Evolutionary conservation across 2,888 invertebrate genomes (phyloP).

Genomic region (Agrypnus murinus): DNA sequence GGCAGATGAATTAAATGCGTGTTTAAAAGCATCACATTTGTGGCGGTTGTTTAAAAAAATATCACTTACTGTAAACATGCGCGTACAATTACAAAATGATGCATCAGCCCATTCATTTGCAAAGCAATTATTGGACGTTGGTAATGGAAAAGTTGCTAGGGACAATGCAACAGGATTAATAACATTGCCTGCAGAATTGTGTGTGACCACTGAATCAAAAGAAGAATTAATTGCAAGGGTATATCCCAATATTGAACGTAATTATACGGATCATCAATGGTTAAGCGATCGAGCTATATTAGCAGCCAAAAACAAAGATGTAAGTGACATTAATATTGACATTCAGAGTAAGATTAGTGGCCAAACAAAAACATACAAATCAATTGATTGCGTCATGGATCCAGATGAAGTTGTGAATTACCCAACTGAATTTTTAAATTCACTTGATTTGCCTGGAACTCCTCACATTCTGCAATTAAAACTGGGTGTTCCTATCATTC

Average conservation of each 20-base stretch:
- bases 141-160: slow-evolving; percentile 59
- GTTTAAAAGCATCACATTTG: slow-evolving; percentile 61
- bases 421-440: not conserved
- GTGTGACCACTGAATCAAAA: slow-evolving; percentile 57
- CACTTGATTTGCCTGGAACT: slow-evolving; percentile 22
- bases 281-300: slow-evolving; percentile 61
- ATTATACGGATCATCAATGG: slow-evolving; percentile 59
- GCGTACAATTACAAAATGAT: slow-evolving; percentile 59
- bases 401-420: slow-evolving; percentile 26
- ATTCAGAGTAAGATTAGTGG: slow-evolving; percentile 40
- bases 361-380: slow-evolving; percentile 47
- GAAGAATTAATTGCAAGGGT: slow-evolving; percentile 59
- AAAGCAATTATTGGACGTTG: slow-evolving; percentile 60
- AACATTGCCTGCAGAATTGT: slow-evolving; percentile 60
- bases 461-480: slow-evolving; percentile 59
- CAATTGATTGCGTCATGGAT: slow-evolving; percentile 46
- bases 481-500: slow-evolving; percentile 60
- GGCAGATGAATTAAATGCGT: slow-evolving; percentile 64
- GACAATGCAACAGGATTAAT: slow-evolving; percentile 58
- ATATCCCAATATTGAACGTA: slow-evolving; percentile 61
- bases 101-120: slow-evolving; percentile 58
- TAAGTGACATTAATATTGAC: slow-evolving; percentile 46
- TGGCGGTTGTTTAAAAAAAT: slow-evolving; percentile 56
- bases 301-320: slow-evolving; percentile 61
- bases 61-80: slow-evolving; percentile 53